These are phyloP conservation scores for Drosophila guanche DNA, from an alignment of 1,140 invertebrate species.

Conservation along the genomic window DNA sequence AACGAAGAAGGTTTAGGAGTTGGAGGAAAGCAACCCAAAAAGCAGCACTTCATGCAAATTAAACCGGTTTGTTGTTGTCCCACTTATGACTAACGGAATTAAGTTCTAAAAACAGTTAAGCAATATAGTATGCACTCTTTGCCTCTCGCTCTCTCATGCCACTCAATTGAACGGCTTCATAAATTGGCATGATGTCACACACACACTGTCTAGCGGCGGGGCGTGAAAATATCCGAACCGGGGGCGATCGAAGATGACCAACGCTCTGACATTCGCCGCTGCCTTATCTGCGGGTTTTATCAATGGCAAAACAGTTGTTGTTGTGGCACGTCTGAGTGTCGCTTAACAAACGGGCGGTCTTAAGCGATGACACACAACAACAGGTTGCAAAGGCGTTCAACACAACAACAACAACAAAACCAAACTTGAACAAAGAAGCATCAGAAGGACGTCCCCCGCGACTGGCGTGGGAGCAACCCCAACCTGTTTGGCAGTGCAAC, in stretches of 20 bases:
- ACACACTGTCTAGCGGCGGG: slow-evolving; percentile 5
- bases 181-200: slow-evolving; percentile 70
- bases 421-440: slow-evolving; percentile 19
- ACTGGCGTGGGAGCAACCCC: slow-evolving; percentile 41
- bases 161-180: slow-evolving; percentile 54
- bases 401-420: slow-evolving; percentile 7
- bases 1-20: slow-evolving; percentile 11
- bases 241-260: slow-evolving; percentile 19
- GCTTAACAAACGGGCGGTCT: slow-evolving; percentile 13
- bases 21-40: slow-evolving; percentile 18
- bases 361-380: slow-evolving; percentile 67
- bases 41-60: slow-evolving; percentile 21
- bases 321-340: neutral
- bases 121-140: slow-evolving; percentile 4
- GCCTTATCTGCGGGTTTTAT: slow-evolving; percentile 64
- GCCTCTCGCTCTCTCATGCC: neutral
- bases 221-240: slow-evolving; percentile 34
- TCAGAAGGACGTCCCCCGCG: neutral
- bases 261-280: neutral
- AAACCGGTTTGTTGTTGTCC: neutral
- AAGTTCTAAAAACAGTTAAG: slow-evolving; percentile 1
- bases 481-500: slow-evolving; percentile 38
- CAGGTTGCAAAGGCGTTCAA: slow-evolving; percentile 48
- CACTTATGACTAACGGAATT: slow-evolving; percentile 25
- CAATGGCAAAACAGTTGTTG: slow-evolving; percentile 33